phyloP scores from a whole-genome alignment of 2,797 vertebrate genomes.

The Eulemur coronatus region DNA sequence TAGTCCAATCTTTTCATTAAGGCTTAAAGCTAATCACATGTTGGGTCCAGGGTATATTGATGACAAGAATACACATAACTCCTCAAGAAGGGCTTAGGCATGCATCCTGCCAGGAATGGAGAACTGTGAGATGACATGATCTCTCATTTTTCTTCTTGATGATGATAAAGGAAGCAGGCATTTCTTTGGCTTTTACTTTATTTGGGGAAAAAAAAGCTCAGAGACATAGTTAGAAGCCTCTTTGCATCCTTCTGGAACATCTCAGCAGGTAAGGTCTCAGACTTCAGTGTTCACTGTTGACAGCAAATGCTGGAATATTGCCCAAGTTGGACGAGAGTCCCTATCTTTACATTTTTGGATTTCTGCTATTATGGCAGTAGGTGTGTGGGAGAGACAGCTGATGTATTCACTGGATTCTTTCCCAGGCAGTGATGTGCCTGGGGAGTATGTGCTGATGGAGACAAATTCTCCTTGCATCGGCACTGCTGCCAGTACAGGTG shows the following conservation, averaged over 20 bases:
- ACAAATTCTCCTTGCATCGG: conserved; percentile 52
- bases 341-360: conserved; percentile 72
- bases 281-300: conserved; percentile 59
- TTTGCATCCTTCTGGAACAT: conserved; percentile 41
- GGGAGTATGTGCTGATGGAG: conserved; percentile 57
- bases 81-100: not conserved
- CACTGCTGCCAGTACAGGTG: conserved; percentile 59
- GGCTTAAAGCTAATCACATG: not conserved
- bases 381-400: conserved; percentile 75
- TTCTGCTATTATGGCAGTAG: conserved; percentile 67
- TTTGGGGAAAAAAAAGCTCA: not conserved
- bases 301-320: conserved; percentile 58
- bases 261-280: conserved; percentile 63
- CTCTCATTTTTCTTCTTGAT: conserved; percentile 17
- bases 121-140: not conserved
- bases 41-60: not conserved
- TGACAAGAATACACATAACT: not conserved
- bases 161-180: not conserved
- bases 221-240: conserved; percentile 18
- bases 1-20: not conserved
- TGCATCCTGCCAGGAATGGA: not conserved
- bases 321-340: conserved; percentile 65
- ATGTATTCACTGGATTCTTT: conserved; percentile 78
- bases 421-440: conserved; percentile 71
- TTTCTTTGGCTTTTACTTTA: conserved; percentile 40